Conservation (phyloP, 2,797 vertebrate genomes). For the Crotalus adamanteus region DNA sequence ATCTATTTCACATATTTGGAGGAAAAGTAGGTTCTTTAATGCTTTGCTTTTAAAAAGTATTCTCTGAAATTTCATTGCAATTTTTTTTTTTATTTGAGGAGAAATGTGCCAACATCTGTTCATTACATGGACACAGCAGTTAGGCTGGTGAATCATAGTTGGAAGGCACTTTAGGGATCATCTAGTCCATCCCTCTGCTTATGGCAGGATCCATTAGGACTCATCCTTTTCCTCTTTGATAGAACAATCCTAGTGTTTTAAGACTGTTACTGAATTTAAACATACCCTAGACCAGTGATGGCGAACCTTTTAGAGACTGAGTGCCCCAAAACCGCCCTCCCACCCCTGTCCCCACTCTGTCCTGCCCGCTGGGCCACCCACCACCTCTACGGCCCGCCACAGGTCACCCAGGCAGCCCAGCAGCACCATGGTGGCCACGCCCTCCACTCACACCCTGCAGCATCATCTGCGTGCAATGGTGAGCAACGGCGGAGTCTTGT, state of each 20-base stretch:
- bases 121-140: not conserved
- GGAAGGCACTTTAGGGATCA: not conserved
- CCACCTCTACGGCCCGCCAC: no score
- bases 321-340: no score
- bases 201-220: not conserved
- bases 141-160: not conserved
- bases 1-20: not conserved
- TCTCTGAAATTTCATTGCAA: not conserved
- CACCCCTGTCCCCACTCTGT: no score
- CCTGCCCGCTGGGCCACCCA: no score
- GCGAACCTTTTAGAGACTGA: no score
- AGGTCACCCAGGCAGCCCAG: no score
- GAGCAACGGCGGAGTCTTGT: no score
- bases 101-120: not conserved
- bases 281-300: not conserved
- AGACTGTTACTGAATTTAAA: not conserved
- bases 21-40: not conserved
- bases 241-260: not conserved
- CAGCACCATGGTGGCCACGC: no score
- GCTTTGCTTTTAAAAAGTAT: not conserved
- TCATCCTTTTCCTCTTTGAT: not conserved
- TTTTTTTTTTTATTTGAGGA: not conserved
- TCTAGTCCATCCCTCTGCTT: not conserved
- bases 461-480: no score
- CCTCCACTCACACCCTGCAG: no score